phyloP scores from a whole-genome alignment of 1,140 invertebrate genomes.

The Drosophila biarmipes region DNA sequence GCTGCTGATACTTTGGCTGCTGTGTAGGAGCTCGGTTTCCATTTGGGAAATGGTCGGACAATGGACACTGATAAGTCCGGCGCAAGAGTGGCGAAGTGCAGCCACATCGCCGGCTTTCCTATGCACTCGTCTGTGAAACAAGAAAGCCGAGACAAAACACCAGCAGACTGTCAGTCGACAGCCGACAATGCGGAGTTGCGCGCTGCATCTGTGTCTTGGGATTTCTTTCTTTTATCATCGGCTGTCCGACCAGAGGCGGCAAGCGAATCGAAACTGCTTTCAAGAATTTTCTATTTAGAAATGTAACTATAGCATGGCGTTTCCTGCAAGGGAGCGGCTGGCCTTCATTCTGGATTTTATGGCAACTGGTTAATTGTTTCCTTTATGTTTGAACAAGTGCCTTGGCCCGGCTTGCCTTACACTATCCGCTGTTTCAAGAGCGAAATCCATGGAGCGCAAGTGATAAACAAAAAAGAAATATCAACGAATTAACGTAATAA shows the following conservation, averaged over 20 bases:
- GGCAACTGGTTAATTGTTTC: constrained; percentile 67
- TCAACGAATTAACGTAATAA: no score
- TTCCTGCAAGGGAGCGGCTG: constrained; percentile 40
- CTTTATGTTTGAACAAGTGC: constrained; percentile 58
- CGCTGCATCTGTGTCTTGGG: constrained; percentile 33
- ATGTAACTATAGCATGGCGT: constrained; percentile 62
- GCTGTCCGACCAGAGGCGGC: constrained; percentile 25
- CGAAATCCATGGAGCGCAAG: not conserved
- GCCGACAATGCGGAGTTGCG: constrained; percentile 13
- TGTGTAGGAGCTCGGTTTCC: constrained; percentile 26
- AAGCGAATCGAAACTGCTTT: constrained; percentile 54
- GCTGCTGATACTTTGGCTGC: constrained; percentile 3
- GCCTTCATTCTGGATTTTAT: constrained; percentile 47
- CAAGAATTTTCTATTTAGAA: constrained; percentile 52
- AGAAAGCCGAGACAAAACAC: constrained; percentile 51
- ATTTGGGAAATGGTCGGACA: constrained; percentile 51
- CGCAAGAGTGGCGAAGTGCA: constrained; percentile 15
- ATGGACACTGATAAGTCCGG: constrained; percentile 57
- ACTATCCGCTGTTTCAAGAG: not conserved
- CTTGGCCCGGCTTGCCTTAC: constrained; percentile 9
- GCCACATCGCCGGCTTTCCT: constrained; percentile 4
- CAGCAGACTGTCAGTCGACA: constrained; percentile 15
- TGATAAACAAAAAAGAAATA: no score
- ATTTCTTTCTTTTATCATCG: constrained; percentile 49
- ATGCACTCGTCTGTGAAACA: constrained; percentile 66